These are phyloP conservation scores for Hephaestus fuliginosus DNA, from an alignment of 2,797 vertebrate species.

Conservation along the genomic window DNA sequence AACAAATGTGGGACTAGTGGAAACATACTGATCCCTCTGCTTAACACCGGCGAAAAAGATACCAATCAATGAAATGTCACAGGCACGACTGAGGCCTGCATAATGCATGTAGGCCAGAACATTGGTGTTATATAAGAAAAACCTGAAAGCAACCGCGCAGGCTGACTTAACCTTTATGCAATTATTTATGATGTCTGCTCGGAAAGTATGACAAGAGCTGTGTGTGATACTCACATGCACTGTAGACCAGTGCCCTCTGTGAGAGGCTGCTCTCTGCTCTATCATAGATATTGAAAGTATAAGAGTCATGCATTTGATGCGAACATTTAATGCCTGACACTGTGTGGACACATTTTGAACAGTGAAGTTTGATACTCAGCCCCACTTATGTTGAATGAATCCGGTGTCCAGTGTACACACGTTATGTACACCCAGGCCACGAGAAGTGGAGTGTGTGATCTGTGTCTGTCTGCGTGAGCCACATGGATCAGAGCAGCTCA, in stretches of 20 bases:
- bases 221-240: conserved; percentile 23
- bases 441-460: conserved; percentile 28
- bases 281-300: conserved; percentile 4
- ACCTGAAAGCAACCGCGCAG: conserved; percentile 45
- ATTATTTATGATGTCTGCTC: conserved; percentile 50
- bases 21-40: conserved; percentile 75
- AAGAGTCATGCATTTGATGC: not conserved
- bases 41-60: conserved; percentile 66
- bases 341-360: not conserved
- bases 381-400: not conserved
- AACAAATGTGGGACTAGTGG: conserved; percentile 65
- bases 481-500: conserved; percentile 30
- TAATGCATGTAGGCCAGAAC: conserved; percentile 70
- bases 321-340: not conserved
- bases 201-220: conserved; percentile 17
- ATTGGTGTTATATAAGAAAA: conserved; percentile 52
- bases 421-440: not conserved
- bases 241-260: not conserved
- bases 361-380: not conserved
- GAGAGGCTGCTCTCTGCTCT: conserved; percentile 2
- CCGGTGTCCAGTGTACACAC: conserved; percentile 1
- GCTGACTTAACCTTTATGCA: conserved; percentile 40
- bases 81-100: conserved; percentile 58
- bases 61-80: conserved; percentile 77
- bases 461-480: conserved; percentile 36